These are phyloP conservation scores for Notodonta ziczac DNA, from an alignment of 2,888 invertebrate genomes.

Conservation along the genomic window DNA sequence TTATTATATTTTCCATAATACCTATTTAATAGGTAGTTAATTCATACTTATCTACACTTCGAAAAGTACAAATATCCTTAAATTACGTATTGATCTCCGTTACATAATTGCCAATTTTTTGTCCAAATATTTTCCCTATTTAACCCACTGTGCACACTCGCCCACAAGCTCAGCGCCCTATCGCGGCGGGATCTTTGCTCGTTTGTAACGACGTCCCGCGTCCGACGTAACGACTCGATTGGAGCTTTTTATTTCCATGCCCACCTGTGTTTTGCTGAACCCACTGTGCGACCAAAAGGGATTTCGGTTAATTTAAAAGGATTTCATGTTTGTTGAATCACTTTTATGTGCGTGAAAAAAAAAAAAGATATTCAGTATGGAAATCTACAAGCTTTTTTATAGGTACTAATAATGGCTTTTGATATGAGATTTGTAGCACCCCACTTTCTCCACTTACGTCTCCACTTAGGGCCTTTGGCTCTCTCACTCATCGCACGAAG, in stretches of 20 bases:
- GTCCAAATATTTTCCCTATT: not conserved
- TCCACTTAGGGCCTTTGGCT: no score
- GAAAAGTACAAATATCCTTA: no score
- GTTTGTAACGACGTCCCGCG: slow-evolving; percentile 46
- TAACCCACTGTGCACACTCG: slow-evolving; percentile 31
- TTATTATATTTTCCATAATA: no score
- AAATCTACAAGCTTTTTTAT: not conserved
- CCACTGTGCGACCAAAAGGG: slow-evolving; percentile 23
- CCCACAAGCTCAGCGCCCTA: slow-evolving; percentile 41
- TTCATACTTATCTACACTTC: no score
- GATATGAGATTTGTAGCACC: no score
- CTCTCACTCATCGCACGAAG: no score
- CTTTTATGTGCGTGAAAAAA: not conserved
- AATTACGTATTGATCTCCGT: no score
- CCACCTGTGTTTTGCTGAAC: slow-evolving; percentile 42
- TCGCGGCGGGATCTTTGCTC: slow-evolving; percentile 41
- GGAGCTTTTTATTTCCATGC: slow-evolving; percentile 40
- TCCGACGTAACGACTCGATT: slow-evolving; percentile 41
- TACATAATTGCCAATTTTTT: not conserved
- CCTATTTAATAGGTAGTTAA: no score
- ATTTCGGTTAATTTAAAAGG: slow-evolving; percentile 5
- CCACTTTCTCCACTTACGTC: no score
- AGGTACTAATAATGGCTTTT: no score
- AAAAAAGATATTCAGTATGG: not conserved
- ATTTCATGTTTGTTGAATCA: slow-evolving; percentile 1